Conservation (phyloP, 2,113 vertebrate genomes). For the Phasianus colchicus region DNA sequence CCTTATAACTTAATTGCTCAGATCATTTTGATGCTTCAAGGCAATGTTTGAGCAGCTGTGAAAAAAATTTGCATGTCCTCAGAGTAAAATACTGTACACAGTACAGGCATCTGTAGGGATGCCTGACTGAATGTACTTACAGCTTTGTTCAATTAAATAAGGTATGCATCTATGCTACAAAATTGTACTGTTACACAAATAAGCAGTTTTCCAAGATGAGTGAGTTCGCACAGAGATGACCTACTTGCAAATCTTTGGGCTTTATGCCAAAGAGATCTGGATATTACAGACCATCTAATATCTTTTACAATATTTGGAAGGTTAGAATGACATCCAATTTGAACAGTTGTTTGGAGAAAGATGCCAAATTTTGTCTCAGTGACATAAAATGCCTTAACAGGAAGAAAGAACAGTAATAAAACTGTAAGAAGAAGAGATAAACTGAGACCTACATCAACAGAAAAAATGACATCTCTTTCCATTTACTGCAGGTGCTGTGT, state of each 20-base stretch:
- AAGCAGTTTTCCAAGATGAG: background rate
- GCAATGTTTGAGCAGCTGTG: conserved; percentile 40
- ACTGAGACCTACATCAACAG: background rate
- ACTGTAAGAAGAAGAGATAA: background rate
- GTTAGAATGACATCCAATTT: background rate
- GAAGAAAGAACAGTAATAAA: background rate
- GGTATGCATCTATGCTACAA: background rate
- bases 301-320: background rate
- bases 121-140: background rate
- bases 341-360: background rate
- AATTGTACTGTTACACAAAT: background rate
- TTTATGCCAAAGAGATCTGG: background rate
- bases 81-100: background rate
- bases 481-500: background rate
- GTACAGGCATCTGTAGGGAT: background rate
- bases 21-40: conserved; percentile 23
- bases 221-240: background rate
- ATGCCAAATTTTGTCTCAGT: background rate
- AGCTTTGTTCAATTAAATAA: conserved; percentile 19
- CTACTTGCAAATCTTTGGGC: background rate
- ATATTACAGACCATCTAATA: background rate
- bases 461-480: background rate
- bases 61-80: conserved; percentile 1
- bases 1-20: conserved; percentile 15
- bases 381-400: background rate